Percentiles rank a stretch among this genome's conserved stretches.
Conservation (phyloP, 1,140 invertebrate genomes). For the Oedothorax gibbosus region DNA sequence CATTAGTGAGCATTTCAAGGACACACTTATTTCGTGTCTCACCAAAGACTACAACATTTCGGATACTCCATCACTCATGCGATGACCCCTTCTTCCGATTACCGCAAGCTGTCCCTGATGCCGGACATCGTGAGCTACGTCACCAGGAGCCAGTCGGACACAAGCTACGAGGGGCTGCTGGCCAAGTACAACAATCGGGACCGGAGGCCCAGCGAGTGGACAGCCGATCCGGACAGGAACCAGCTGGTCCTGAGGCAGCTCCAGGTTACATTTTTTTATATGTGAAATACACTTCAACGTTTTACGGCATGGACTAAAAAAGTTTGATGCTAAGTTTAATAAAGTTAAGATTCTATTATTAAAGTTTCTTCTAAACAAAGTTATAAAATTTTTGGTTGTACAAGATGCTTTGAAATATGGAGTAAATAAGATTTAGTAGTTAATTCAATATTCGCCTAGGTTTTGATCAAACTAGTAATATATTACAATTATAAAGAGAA, state of each 20-base stretch:
- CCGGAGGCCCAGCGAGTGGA: conserved; percentile 44
- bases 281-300: too few species aligned
- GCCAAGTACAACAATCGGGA: not conserved
- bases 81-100: conserved; percentile 38
- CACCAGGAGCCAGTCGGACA: conserved; percentile 50
- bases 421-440: too few species aligned
- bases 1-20: not conserved
- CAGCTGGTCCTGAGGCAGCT: conserved; percentile 37
- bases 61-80: not conserved
- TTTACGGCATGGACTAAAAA: too few species aligned
- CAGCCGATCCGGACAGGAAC: conserved; percentile 15
- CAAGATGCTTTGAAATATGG: too few species aligned
- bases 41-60: not conserved
- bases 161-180: conserved; percentile 30
- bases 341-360: too few species aligned
- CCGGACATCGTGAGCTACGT: conserved; percentile 5
- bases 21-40: not conserved
- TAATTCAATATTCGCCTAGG: too few species aligned
- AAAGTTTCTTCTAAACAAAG: too few species aligned
- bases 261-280: not conserved
- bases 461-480: too few species aligned
- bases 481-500: too few species aligned
- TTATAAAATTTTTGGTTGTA: too few species aligned
- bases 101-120: conserved; percentile 22
- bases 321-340: too few species aligned